Evolutionary conservation across 2,113 vertebrate species (phyloP).

Genomic region (Antigone vipio): DNA sequence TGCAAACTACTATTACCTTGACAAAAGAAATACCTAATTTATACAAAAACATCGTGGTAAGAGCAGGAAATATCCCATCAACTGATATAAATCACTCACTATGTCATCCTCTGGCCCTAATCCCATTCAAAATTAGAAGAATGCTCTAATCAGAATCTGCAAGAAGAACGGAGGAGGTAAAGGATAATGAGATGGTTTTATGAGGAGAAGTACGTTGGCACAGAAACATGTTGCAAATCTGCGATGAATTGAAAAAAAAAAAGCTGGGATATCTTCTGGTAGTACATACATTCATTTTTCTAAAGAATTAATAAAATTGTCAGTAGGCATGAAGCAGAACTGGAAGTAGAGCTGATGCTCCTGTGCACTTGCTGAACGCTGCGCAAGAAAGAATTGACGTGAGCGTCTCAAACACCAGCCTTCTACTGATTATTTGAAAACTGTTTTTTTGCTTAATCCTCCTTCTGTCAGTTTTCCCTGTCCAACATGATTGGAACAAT

Average conservation of each 20-base stretch:
- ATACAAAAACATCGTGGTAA: neutral
- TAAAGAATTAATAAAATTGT: neutral
- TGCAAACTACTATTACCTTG: neutral
- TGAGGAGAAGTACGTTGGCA: neutral
- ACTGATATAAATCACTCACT: neutral
- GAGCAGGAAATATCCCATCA: neutral
- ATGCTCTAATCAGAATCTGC: neutral
- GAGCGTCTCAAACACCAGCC: neutral
- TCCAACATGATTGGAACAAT: neutral
- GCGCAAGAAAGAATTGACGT: neutral
- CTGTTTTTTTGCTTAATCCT: neutral
- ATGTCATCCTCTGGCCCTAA: neutral
- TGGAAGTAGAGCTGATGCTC: neutral
- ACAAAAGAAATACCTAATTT: slow-evolving; percentile 12
- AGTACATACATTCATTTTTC: neutral
- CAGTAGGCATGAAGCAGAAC: neutral
- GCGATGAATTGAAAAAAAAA: neutral
- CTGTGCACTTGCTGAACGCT: neutral
- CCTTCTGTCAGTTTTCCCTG: neutral
- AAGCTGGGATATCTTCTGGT: neutral
- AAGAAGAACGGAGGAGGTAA: neutral
- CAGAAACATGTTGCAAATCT: neutral
- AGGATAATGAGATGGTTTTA: neutral
- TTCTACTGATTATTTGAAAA: neutral
- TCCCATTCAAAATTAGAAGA: slow-evolving; percentile 6